Percentiles rank a stretch among this genome's conserved stretches.
These are phyloP conservation scores for Leptinotarsa texana DNA, from an alignment of 1,140 invertebrate species.

Conservation along the genomic window DNA sequence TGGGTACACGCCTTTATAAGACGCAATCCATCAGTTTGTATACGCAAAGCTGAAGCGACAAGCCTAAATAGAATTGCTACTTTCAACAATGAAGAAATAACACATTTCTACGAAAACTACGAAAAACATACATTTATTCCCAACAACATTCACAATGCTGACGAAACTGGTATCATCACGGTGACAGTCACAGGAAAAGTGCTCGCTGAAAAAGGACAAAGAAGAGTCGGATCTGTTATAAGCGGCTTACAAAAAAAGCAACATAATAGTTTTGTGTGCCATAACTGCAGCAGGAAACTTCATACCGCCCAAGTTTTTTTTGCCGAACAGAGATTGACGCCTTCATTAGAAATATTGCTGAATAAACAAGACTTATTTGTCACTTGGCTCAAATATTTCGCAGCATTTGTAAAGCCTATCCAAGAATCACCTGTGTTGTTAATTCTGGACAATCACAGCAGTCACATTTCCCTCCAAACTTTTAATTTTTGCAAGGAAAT, in stretches of 20 bases:
- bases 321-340: neutral
- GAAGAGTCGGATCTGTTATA: too few relatives aligned
- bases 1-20: too few relatives aligned
- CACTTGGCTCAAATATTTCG: too few relatives aligned
- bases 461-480: too few relatives aligned
- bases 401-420: too few relatives aligned
- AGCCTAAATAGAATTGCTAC: neutral
- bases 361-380: neutral
- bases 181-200: neutral
- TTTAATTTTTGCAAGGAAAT: neutral
- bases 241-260: too few relatives aligned
- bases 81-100: neutral
- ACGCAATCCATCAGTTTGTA: too few relatives aligned
- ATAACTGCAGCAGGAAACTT: too few relatives aligned
- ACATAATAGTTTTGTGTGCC: too few relatives aligned
- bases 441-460: too few relatives aligned
- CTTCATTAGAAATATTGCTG: neutral
- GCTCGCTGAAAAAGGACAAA: too few relatives aligned
- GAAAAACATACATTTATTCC: neutral
- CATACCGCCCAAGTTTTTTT: neutral
- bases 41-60: constrained; percentile 1
- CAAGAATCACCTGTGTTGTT: too few relatives aligned
- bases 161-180: neutral
- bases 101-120: neutral
- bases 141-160: neutral